Base-by-base conservation (phyloP, 2,113 vertebrate genomes). In the Corvus moneduloides region DNA sequence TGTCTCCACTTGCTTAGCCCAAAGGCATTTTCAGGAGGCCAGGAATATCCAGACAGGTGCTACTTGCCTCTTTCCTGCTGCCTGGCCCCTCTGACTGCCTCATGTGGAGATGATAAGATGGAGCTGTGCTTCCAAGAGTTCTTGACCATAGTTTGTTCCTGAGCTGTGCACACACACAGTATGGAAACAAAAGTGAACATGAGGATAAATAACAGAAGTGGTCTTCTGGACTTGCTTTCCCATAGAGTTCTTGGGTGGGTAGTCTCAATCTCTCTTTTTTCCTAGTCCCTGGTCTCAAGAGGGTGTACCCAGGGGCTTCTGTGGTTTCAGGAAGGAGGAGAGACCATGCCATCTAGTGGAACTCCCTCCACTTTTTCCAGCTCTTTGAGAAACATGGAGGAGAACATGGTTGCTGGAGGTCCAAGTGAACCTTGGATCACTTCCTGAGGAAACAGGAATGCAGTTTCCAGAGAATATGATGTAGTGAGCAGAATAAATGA, bases 1-100 rank as follows among this genome's bases (percentile, higher is more conserved):
- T 86, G 79, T 71, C 75, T 83, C 55, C 37, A 43, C 91, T 94
- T 96, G 89, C 62, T 76, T 56, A 93, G 63, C 61, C 87, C 72
- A 79, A 59, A 90, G 78, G 79, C 61, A 49, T 84, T 96, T 94
- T 48, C 46, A 87, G 46, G 55, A 93, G 62, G 41, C 33, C 46
- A 69, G 2, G 66, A 62, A 55, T 66, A 75, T 46, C 54, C 77
- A 85, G 51, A 39, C 67, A 85, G 81, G 39, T 93, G 78, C 55
- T 90, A 4, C 52, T 74, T 94, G 16, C 27, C 16, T 82, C 37
- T 55, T 87, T n/a, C 35, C 33, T 93, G 11, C 72, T 93, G 39
- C 51, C 52, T 48, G 59, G 16, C 43, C 19, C 15, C 30, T 90
- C 56, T 3, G 1, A 7, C 51, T 83, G 63, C 37, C 59, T 51